phyloP scores from a whole-genome alignment of 92 coral and sea anemone genomes.

The Heteractis magnifica region DNA sequence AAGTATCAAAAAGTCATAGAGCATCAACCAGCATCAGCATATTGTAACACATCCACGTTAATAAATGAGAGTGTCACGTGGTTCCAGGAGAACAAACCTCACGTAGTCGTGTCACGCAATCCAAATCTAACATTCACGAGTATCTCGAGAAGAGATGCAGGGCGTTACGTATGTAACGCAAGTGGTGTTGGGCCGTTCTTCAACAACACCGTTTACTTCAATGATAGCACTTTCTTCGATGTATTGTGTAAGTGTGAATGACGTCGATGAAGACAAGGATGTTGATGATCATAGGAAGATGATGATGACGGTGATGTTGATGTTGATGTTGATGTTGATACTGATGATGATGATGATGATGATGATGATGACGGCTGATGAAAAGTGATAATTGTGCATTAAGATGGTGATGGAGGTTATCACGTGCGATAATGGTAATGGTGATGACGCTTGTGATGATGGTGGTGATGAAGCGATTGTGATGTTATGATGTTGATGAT shows the following conservation, averaged over 20 bases:
- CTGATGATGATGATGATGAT: too few relatives aligned
- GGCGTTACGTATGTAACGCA: conserved; percentile 43
- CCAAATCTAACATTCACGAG: conserved; percentile 11
- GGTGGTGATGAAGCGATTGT: too few relatives aligned
- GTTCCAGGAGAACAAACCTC: neutral
- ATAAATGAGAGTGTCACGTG: conserved; percentile 9
- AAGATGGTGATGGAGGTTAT: too few relatives aligned
- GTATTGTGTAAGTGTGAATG: conserved; percentile 40
- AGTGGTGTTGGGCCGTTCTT: conserved; percentile 23
- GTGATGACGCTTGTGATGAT: too few relatives aligned
- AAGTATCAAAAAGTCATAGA: neutral
- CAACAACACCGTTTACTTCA: conserved; percentile 25
- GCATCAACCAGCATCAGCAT: neutral
- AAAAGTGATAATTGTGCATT: too few relatives aligned
- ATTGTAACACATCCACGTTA: conserved; percentile 18
- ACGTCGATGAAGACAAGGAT: neutral
- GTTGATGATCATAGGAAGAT: neutral
- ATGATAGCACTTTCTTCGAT: neutral
- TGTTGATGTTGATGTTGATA: too few relatives aligned
- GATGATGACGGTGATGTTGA: too few relatives aligned
- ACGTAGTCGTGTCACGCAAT: conserved; percentile 11
- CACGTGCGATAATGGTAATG: too few relatives aligned
- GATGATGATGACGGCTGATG: too few relatives aligned
- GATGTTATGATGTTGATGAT: too few relatives aligned
- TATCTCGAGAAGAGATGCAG: conserved; percentile 14